Evolutionary conservation across 2,797 vertebrate species (phyloP).

Genomic region (Typhlichthys subterraneus): DNA sequence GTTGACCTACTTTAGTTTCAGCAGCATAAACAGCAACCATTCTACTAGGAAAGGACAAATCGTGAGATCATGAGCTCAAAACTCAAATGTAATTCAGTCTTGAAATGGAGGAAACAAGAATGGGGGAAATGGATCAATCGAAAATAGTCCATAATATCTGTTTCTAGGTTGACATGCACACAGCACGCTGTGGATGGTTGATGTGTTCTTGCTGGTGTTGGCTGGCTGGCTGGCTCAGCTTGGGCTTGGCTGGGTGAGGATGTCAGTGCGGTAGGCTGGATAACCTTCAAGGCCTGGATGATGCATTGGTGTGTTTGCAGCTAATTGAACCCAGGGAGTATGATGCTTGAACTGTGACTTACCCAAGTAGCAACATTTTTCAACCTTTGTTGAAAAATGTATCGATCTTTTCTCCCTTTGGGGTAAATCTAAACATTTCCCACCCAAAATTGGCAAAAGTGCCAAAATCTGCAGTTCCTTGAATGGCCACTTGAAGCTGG

Average conservation of each 20-base stretch:
- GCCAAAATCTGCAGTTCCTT: too few relatives aligned
- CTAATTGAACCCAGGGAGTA: slow-evolving; percentile 59
- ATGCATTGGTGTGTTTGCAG: slow-evolving; percentile 43
- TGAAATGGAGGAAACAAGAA: slow-evolving; percentile 24
- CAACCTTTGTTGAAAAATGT: too few relatives aligned
- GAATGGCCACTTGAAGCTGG: too few relatives aligned
- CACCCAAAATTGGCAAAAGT: too few relatives aligned
- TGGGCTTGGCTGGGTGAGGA: slow-evolving; percentile 44
- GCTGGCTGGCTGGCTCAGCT: slow-evolving; percentile 51
- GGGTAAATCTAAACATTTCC: too few relatives aligned
- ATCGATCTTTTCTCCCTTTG: too few relatives aligned
- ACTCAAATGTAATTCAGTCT: slow-evolving; percentile 49
- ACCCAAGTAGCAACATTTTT: too few relatives aligned
- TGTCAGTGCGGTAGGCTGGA: slow-evolving; percentile 54
- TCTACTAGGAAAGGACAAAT: slow-evolving; percentile 46
- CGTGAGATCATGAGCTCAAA: slow-evolving; percentile 29
- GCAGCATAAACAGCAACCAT: slow-evolving; percentile 10
- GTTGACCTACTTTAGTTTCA: background rate
- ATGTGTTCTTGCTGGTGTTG: slow-evolving; percentile 44
- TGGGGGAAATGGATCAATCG: slow-evolving; percentile 6
- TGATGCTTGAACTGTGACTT: slow-evolving; percentile 43
- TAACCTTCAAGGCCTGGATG: slow-evolving; percentile 49
- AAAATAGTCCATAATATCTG: slow-evolving; percentile 38
- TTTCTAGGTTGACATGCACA: slow-evolving; percentile 40
- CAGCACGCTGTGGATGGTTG: slow-evolving; percentile 35